Evolutionary conservation across 2,113 vertebrate species (phyloP), one percentile per base, ranked within the genome.

Genomic region (Hyperopisus bebe): DNA sequence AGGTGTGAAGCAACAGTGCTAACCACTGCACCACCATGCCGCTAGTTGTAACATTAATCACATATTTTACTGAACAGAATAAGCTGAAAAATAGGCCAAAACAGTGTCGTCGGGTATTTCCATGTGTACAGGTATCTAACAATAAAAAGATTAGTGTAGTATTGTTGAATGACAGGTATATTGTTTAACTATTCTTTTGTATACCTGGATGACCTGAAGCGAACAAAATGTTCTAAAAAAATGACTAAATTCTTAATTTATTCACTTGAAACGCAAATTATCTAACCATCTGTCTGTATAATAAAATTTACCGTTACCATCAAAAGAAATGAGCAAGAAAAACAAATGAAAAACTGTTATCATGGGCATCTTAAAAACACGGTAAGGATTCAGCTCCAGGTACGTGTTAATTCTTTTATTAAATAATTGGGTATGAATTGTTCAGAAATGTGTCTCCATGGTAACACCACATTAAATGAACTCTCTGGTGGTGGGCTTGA

Each of bases 361-460:
- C n/a, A 31, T 70, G n/a, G n/a, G n/a, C 62, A 70, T 70, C 62
- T 31, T 70, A 70, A 70, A 82, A 7, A 44, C 77, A 82, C 3
- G n/a, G 77, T 21, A 44, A 82, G 19, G 19, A 44, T 82, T 44
- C 42, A 24, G 31, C 11, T 39, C 39, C 77, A 44, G 39, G 24
- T 42, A 39, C 35, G 44, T 82, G n/a, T 82, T 82, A 82, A 44
- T 44, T 82, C 3, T 44, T 82, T 44, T 82, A 42, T 39, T 82
- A 70, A 31, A 13, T 83, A 83, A 21, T 24, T 85, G 24, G 50
- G 46, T 86, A 47, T 51, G 47, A 27, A 27, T 48, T 27, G 44
- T 51, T 27, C 46, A 86, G 46, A 51, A 4, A 48, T 86, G 47
- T 50, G 84, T 86, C 84, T 50, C 84, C 84, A 86, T 86, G 84